These are phyloP conservation scores for Rhynchomys soricoides DNA, from an alignment of 2,113 vertebrate genomes.

Conservation along the genomic window DNA sequence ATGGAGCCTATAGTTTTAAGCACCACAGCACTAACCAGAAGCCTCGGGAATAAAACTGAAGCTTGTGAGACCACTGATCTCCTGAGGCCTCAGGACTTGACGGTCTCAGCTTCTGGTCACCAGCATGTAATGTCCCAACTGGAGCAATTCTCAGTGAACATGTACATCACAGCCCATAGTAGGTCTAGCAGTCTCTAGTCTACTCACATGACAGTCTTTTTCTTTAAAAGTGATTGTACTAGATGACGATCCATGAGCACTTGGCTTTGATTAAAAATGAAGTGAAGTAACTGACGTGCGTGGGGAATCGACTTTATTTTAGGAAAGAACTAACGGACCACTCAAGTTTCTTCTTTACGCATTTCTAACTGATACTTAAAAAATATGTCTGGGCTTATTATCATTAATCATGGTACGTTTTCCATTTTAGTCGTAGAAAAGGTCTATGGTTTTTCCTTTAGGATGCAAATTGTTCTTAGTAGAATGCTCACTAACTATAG, in stretches of 20 bases:
- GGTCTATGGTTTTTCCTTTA: slow-evolving; percentile 12
- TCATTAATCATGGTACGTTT: slow-evolving; percentile 12
- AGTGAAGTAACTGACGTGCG: not conserved
- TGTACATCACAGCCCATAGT: not conserved
- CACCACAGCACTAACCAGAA: not conserved
- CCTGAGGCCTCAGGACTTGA: slow-evolving; percentile 28
- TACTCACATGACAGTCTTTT: not conserved
- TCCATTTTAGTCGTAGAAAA: slow-evolving; percentile 10
- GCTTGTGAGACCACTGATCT: not conserved
- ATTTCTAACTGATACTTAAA: slow-evolving; percentile 24
- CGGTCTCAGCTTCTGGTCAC: not conserved
- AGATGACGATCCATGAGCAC: not conserved
- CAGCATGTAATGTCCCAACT: not conserved
- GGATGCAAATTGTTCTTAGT: slow-evolving; percentile 16
- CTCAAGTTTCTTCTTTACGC: slow-evolving; percentile 34
- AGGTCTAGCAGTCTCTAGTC: slow-evolving; percentile 4
- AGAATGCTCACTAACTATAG: slow-evolving; percentile 16
- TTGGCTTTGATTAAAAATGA: slow-evolving; percentile 17
- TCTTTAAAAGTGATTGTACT: slow-evolving; percentile 17
- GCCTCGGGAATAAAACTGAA: not conserved
- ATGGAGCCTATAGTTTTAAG: not conserved
- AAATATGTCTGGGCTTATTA: not conserved
- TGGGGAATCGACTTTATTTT: not conserved
- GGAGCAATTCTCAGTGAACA: slow-evolving; percentile 11
- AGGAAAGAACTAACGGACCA: not conserved